Base-by-base conservation (phyloP, 2,797 vertebrate species). In the Harpagifer antarcticus region DNA sequence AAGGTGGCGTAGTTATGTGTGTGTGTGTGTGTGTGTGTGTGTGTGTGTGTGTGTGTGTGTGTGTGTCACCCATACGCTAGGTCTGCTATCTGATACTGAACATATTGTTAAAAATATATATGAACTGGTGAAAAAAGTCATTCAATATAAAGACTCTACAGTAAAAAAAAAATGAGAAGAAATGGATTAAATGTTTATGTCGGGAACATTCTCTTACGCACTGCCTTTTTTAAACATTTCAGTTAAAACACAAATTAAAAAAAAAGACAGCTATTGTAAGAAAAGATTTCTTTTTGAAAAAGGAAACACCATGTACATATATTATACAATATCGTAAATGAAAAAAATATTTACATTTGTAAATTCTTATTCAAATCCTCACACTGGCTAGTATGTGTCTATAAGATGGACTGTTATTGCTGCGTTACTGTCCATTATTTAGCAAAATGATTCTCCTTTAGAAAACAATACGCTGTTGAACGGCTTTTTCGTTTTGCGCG, bases 331-430 rank as follows among this genome's bases (percentile, higher is more conserved):
- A 87, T 95, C 82, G 93, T 94, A 94, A 94, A 95, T 95, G 92
- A 93, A 94, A 94, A 89, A 94, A 83, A 92, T 97, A 97, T 98
- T 95, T 97, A 98, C 97, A 98, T 61, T 91, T 94, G 86, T 95
- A 94, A 94, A 92, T 91, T 92, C 90, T 79, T 89, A 93, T 89
- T 93, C 89, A 86, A 84, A 90, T 95, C 92, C 91, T 95, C 94
- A 96, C 96, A 96, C 90, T 95, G 95, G 95, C 96, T 94, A 95
- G 94, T 94, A 95, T 92, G 89, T 87, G 86, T 92, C 91, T 94
- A 81, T 94, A 92, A 91, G 91, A 89, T 94, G 93, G 96, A 94
- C 89, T 92, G 93, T 97, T 98, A 99, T 98, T 99, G 98, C 97
- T 98, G 96, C 92, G 91, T 95, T 88, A 83, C 92, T 93, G 93